phyloP scores from a whole-genome alignment of 2,113 vertebrate species.

The Thomomys bottae region DNA sequence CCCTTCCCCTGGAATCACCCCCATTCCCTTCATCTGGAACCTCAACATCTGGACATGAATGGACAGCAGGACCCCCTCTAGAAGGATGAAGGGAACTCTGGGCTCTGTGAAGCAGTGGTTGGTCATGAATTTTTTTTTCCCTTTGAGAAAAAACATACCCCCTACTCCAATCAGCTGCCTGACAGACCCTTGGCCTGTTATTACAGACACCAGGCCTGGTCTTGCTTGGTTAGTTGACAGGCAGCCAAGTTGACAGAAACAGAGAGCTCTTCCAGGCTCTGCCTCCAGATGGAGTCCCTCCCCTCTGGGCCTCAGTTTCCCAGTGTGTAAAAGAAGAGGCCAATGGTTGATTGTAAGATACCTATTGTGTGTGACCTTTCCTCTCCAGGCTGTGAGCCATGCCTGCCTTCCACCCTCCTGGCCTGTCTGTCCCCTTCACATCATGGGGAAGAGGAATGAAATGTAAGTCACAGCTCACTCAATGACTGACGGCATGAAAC shows the following conservation, averaged over 20 bases:
- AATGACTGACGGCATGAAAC: conserved; percentile 20
- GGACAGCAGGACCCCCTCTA: neutral
- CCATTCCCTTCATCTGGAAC: neutral
- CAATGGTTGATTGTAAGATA: neutral
- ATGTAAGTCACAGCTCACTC: neutral
- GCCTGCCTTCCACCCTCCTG: conserved; percentile 1
- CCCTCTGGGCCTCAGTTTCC: conserved; percentile 1
- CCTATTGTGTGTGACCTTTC: neutral
- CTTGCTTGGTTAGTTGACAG: neutral
- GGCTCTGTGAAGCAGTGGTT: rapidly evolving
- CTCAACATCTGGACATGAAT: neutral
- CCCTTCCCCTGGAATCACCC: neutral
- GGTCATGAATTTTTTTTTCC: neutral
- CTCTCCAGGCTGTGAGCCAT: neutral
- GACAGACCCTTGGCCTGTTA: too few species aligned
- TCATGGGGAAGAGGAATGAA: conserved; percentile 38
- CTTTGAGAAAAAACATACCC: neutral
- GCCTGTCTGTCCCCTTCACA: conserved; percentile 25
- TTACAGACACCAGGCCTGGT: neutral
- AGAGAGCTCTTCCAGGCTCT: neutral
- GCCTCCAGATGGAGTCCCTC: neutral
- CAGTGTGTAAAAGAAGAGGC: neutral
- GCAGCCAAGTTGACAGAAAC: neutral
- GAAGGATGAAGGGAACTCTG: neutral
- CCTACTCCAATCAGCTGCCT: neutral